Evolutionary conservation across 2,888 invertebrate species (phyloP), one percentile per base, ranked within the genome.

Genomic region (Rhamphomyia laevipes): DNA sequence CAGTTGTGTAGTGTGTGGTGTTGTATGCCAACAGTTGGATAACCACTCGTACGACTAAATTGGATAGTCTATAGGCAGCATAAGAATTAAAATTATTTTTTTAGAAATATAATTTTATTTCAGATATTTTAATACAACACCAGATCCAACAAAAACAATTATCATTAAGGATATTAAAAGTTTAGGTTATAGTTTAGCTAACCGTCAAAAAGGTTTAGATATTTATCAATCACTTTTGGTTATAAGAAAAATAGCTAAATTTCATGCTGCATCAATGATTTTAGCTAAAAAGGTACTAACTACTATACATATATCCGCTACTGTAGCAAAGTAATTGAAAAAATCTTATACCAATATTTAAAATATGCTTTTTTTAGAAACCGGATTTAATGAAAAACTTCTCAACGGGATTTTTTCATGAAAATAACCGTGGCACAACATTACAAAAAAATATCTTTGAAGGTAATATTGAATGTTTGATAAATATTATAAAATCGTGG

Each of bases 191-290:
- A 61, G 66, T 18, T 71, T 74, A 67, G 67, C 69, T 2, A 66
- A 71, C 54, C 66, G 76, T 42, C 65, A 67, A 46, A 55, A 61
- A 38, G 76, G 76, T 17, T 64, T 77, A 30, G 74, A 76, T 60
- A 60, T 71, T 48, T 59, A 64, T 3, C 76, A 76, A 55, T 66
- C 68, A 47, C 57, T 66, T 40, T 47, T 73, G 50, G 72, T 73
- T 2, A 56, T 76, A 10, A 65, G 64, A 43, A 72, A 72, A 57
- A 60, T 77, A 54, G 76, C 72, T 2, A 66, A 62, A 52, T 70
- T 73, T 57, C 77, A 77, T 56, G 76, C 74, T 2, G 65, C 70
- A 12, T 74, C 75, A 1, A 68, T 74, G 31, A 68, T 73, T 37
- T 55, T 75, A 45, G 69, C 65, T 48, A 71, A 73, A 59, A 71